These are phyloP conservation scores for Doryteuthis pealeii DNA, from an alignment of 1,140 invertebrate species.

Conservation along the genomic window DNA sequence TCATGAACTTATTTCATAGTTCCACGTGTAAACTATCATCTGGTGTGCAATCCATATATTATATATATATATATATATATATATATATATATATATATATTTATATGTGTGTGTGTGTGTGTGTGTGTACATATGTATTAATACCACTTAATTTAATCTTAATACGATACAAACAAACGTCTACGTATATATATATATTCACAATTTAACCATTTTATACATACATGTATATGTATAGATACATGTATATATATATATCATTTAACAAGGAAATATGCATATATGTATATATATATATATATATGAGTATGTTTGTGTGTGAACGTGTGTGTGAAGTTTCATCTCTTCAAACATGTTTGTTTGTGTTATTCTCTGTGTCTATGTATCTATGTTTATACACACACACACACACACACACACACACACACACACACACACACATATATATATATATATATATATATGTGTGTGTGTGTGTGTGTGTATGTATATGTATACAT, in stretches of 20 bases:
- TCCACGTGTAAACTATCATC: no score
- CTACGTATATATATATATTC: background rate
- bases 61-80: conserved; percentile 3
- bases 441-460: conserved; percentile 5
- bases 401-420: background rate
- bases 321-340: background rate
- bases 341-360: background rate
- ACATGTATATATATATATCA: background rate
- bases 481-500: background rate
- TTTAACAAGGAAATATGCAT: background rate
- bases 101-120: background rate
- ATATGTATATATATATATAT: conserved; percentile 1
- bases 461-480: background rate
- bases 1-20: no score
- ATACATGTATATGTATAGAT: background rate
- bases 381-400: background rate
- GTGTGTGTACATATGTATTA: background rate
- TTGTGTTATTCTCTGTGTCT: background rate
- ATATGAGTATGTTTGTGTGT: background rate
- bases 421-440: background rate
- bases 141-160: background rate
- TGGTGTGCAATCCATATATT: no score
- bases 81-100: background rate
- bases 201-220: background rate
- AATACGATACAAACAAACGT: background rate